Base-by-base conservation (phyloP, 2,113 vertebrate species). In the Maccullochella peelii region DNA sequence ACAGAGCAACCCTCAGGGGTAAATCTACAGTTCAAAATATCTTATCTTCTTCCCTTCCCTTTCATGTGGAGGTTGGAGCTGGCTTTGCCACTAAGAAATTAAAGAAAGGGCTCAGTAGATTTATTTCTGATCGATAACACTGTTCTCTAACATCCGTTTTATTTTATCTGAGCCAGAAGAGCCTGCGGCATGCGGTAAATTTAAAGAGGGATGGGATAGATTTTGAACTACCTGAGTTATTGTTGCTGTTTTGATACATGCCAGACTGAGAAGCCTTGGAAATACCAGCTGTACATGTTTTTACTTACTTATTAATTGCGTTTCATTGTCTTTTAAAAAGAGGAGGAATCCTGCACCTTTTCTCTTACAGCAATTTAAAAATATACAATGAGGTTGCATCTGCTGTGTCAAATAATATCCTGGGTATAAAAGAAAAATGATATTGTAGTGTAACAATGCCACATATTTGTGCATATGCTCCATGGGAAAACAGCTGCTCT, bases 1-100 rank as follows among this genome's bases (percentile, higher is more conserved):
- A 38, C 47, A 59, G 15, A 57, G 12, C 1, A 30, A 30, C 25
- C 62, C 55, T 63, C 42, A n/a, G 68, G 44, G 71, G 6, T 61
- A 61, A 62, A 44, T 69, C 38, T 54, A 25, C 9, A 70, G 14
- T 62, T 30, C 54, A 83, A 54, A 78, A 20, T 8, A 27, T 23
- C 0, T 10, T 50, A 44, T 79, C 55, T 55, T 11, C 14, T 38
- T 18, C 4, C 25, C 20, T 3, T 44, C 16, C 44, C 25, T 78
- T n/a, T 54, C 25, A 52, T 54, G 38, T 57, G n/a, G 33, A 66
- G 11, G 21, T 38, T 47, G 14, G 21, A 49, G 9, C 33, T 33
- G 33, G 33, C 33, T 33, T 42, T 50, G 10, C 27, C 52, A 15
- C 5, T 23, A 23, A 72, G 5, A 52, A 52, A 74, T 8, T 38